A percentile compares a stretch with the other conserved stretches of the same genome.
These are phyloP conservation scores for Neoarius graeffei DNA, from an alignment of 2,113 vertebrate genomes.

Conservation along the genomic window DNA sequence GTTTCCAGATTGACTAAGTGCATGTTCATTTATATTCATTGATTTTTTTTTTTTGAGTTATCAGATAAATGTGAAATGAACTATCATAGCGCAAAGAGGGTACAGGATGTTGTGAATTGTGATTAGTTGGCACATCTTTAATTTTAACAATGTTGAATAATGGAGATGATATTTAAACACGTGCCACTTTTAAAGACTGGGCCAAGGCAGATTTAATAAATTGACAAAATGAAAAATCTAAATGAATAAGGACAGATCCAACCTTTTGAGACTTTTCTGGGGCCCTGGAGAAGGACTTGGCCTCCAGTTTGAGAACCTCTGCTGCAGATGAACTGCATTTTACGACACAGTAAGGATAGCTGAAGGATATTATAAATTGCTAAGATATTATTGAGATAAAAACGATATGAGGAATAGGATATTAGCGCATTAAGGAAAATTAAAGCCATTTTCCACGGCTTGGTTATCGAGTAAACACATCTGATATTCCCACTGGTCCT, in stretches of 20 bases:
- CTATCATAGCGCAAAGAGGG: background rate
- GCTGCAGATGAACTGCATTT: background rate
- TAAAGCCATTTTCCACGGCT: constrained; percentile 49
- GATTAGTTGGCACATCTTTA: background rate
- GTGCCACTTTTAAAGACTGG: background rate
- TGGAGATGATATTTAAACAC: background rate
- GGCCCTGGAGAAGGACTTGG: background rate
- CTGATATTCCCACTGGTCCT: constrained; percentile 16
- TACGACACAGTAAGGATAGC: background rate
- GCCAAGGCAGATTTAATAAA: background rate
- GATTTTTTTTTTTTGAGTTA: background rate
- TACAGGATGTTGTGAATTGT: background rate
- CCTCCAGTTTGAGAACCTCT: background rate
- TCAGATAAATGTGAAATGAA: background rate
- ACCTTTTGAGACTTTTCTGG: background rate
- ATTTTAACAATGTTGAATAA: background rate
- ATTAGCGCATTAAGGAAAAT: constrained; percentile 7
- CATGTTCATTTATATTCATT: background rate
- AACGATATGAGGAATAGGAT: background rate
- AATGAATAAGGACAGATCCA: background rate
- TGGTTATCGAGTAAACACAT: constrained; percentile 17
- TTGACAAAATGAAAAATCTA: background rate
- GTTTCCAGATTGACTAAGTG: background rate
- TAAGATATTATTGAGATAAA: constrained; percentile 3
- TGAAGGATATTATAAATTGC: background rate